These are phyloP conservation scores for Coreoperca whiteheadi DNA, from an alignment of 2,113 vertebrate genomes.

Conservation along the genomic window DNA sequence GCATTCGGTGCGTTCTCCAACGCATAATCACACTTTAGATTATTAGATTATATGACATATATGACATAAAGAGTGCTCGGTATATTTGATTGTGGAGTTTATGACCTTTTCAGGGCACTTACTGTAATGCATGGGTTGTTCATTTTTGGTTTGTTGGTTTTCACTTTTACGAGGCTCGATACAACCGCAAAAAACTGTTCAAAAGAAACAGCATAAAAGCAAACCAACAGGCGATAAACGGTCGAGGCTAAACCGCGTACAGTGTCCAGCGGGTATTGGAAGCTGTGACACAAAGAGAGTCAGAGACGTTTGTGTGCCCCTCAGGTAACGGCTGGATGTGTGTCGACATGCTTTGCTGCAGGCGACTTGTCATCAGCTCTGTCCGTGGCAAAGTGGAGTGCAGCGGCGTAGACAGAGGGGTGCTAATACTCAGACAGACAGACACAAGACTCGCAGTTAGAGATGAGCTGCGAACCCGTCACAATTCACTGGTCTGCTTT, in stretches of 20 bases:
- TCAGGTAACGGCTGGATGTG: slow-evolving; percentile 44
- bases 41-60: too few relatives aligned
- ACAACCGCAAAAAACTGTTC: neutral
- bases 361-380: slow-evolving; percentile 67
- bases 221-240: neutral
- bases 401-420: slow-evolving; percentile 40
- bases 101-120: neutral
- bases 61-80: neutral
- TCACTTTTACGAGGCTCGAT: neutral
- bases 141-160: neutral
- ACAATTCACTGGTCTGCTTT: slow-evolving; percentile 68
- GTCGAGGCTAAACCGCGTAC: neutral
- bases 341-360: slow-evolving; percentile 60
- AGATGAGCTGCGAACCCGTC: slow-evolving; percentile 65
- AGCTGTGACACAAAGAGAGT: neutral
- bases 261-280: neutral
- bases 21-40: too few relatives aligned
- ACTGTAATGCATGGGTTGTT: neutral
- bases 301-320: slow-evolving; percentile 21
- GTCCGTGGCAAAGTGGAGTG: slow-evolving; percentile 56
- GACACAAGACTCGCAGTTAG: slow-evolving; percentile 53
- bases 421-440: slow-evolving; percentile 60
- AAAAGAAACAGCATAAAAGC: neutral
- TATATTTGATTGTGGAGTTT: neutral
- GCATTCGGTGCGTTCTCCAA: neutral